A percentile compares a stretch with the other conserved stretches of the same genome.
phyloP scores from a whole-genome alignment of 2,888 invertebrate genomes.

The Zelleria hepariella region DNA sequence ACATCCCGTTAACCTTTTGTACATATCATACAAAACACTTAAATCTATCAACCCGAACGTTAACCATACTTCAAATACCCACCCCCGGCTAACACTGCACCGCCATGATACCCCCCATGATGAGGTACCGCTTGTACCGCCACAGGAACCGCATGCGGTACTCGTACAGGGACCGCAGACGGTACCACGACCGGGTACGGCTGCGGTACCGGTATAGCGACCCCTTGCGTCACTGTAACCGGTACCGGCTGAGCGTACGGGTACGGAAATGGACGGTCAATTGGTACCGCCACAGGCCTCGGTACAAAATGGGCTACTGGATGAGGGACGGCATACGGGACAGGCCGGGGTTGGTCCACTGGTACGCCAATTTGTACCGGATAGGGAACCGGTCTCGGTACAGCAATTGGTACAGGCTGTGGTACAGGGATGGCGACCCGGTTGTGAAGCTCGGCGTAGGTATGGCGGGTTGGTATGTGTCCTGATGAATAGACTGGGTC shows the following conservation, averaged over 20 bases:
- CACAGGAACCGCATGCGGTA: constrained; percentile 28
- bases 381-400: constrained; percentile 60
- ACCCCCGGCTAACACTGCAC: neutral
- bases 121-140: constrained; percentile 8
- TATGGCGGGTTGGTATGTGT: constrained; percentile 43
- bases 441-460: constrained; percentile 56
- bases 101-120: neutral
- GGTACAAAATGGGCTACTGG: constrained; percentile 54
- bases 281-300: constrained; percentile 55
- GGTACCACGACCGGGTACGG: constrained; percentile 60
- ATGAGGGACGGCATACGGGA: constrained; percentile 46
- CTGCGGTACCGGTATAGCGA: constrained; percentile 67
- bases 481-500: constrained; percentile 12
- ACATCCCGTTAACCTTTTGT: too few relatives aligned
- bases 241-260: constrained; percentile 68
- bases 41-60: too few relatives aligned
- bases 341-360: constrained; percentile 45
- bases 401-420: constrained; percentile 61
- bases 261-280: constrained; percentile 70
- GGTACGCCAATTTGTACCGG: constrained; percentile 64
- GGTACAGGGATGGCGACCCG: constrained; percentile 67
- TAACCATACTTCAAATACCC: neutral
- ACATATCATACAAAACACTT: too few relatives aligned
- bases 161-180: constrained; percentile 48
- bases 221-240: constrained; percentile 61